phyloP scores from a whole-genome alignment of 2,888 invertebrate genomes.

The Sphinx pinastri region DNA sequence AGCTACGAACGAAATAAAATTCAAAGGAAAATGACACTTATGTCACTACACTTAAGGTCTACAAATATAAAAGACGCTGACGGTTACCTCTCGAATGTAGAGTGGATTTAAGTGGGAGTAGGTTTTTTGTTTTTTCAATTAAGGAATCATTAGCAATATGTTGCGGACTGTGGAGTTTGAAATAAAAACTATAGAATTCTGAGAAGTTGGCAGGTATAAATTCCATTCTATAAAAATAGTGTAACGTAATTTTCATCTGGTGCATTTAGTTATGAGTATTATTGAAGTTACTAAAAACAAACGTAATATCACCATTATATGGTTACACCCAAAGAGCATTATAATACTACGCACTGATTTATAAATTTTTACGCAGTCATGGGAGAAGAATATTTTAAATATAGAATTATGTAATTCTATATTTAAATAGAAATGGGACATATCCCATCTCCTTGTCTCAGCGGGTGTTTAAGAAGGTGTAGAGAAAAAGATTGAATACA shows the following conservation, averaged over 20 bases:
- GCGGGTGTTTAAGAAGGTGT: too few relatives aligned
- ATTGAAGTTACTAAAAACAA: too few relatives aligned
- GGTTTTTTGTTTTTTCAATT: slow-evolving; percentile 39
- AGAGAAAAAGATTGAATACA: too few relatives aligned
- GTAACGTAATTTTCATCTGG: background rate
- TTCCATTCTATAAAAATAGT: background rate
- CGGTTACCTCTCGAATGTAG: slow-evolving; percentile 23
- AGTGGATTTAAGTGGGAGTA: slow-evolving; percentile 23
- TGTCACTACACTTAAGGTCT: background rate
- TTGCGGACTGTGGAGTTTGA: slow-evolving; percentile 21
- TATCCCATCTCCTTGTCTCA: too few relatives aligned
- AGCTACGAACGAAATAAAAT: slow-evolving; percentile 29
- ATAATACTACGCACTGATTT: too few relatives aligned
- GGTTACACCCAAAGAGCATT: too few relatives aligned
- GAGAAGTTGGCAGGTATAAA: background rate
- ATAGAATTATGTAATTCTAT: too few relatives aligned
- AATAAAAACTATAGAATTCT: slow-evolving; percentile 14
- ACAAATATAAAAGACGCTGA: background rate
- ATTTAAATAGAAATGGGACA: too few relatives aligned
- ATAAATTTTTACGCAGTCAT: too few relatives aligned
- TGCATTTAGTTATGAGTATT: background rate
- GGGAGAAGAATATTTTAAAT: too few relatives aligned
- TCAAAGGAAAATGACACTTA: slow-evolving; percentile 32
- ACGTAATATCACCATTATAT: too few relatives aligned
- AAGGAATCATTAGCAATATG: slow-evolving; percentile 40